Base-by-base conservation (phyloP, 2,888 invertebrate genomes). In the Charanyca ferruginea region DNA sequence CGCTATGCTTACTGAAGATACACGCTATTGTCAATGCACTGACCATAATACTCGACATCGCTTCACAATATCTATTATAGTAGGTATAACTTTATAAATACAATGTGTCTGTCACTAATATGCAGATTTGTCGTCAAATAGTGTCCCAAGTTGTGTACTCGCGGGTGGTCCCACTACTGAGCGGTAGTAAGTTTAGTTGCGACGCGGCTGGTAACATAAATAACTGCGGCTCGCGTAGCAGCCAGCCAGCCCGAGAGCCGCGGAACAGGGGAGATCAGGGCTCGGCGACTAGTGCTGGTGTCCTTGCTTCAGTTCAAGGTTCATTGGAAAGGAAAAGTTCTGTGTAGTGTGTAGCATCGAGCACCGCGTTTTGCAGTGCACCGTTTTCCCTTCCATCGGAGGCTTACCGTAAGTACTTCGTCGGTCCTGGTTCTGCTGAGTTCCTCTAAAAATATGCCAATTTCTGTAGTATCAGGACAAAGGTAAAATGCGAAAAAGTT, bases 101-200 rank as follows among this genome's bases (percentile, higher is more conserved):
- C 35, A 59, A 35, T 52, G 38, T 13, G 32, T 23, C 32, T 23
- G 28, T 57, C 65, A 38, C 52, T 53, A 52, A 55, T 42, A 70
- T 52, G 64, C 48, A 71, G 45, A 73, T 57, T 44, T 51, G 22
- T 54, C n/a, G 48, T 67, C 48, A 53, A 53, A 28, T 51, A 66
- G 52, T 58, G 53, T 28, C n/a, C 4, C 18, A 25, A 5, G 22
- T 16, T 0, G 3, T 3, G 48, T 22, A 9, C 22, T 52, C 44
- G 72, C 63, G 79, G 79, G 80, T 79, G 79, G 79, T 80, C 79
- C 51, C 20, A 23, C n/a, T 42, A 20, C 69, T 9, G 32, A 22
- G 45, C 18, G 47, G 8, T 58, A 62, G n/a, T n/a, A n/a, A n/a
- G 70, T 45, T 53, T 42, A 54, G 22, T 42, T 41, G 44, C 63